Evolutionary conservation across 2,797 vertebrate genomes (phyloP).

Genomic region (Amniataba percoides): DNA sequence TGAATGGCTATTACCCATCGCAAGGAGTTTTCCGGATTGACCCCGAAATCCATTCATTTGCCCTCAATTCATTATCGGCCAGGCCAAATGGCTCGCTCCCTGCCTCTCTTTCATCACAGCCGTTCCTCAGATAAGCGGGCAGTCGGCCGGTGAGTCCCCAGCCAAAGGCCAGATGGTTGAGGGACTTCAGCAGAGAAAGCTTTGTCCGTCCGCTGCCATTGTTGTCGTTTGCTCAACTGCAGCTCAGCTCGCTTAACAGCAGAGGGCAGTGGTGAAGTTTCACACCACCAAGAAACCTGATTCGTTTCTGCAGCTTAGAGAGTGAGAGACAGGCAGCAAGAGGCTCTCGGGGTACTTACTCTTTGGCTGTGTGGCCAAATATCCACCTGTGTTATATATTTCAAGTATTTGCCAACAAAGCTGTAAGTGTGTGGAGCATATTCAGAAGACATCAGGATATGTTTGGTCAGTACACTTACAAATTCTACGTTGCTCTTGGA

Average conservation of each 20-base stretch:
- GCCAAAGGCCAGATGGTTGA: constrained; percentile 73
- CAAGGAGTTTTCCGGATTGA: constrained; percentile 62
- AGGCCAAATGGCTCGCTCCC: constrained; percentile 67
- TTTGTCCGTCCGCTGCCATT: constrained; percentile 59
- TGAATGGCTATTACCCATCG: constrained; percentile 52
- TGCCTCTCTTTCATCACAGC: constrained; percentile 62
- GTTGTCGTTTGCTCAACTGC: constrained; percentile 43
- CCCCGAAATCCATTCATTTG: constrained; percentile 69
- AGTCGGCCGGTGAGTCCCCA: constrained; percentile 61
- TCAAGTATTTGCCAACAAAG: neutral
- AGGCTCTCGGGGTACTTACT: neutral
- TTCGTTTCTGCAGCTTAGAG: constrained; percentile 13
- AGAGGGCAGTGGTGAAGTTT: constrained; percentile 85
- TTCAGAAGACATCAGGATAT: neutral
- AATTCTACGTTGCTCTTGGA: neutral
- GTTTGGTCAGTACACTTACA: neutral
- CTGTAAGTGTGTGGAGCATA: neutral
- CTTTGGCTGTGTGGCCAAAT: constrained; percentile 4
- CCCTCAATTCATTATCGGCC: constrained; percentile 67
- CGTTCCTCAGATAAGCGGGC: constrained; percentile 64
- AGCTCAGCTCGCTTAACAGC: constrained; percentile 64
- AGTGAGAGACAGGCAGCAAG: neutral
- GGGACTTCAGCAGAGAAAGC: constrained; percentile 56
- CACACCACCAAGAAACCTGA: constrained; percentile 12
- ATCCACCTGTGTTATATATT: constrained; percentile 12